Evolutionary conservation across 2,113 vertebrate species (phyloP).

Genomic region (Polypterus bichir): DNA sequence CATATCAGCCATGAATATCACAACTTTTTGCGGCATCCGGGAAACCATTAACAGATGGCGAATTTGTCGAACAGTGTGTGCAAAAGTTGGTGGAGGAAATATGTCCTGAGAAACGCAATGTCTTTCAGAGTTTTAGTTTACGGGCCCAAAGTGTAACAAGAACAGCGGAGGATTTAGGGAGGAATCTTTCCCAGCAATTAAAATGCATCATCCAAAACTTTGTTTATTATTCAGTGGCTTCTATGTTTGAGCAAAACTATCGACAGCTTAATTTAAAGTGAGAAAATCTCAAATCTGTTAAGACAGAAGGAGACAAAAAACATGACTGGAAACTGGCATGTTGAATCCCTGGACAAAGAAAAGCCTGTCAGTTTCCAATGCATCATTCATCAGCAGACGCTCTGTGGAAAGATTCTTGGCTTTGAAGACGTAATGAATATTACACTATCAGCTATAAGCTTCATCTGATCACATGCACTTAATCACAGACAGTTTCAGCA

Average conservation of each 20-base stretch:
- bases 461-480: constrained; percentile 9
- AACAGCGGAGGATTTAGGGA: constrained; percentile 20
- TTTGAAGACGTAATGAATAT: constrained; percentile 9
- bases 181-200: constrained; percentile 24
- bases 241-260: background rate
- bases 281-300: constrained; percentile 10
- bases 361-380: background rate
- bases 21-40: constrained; percentile 23
- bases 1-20: constrained; percentile 12
- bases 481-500: constrained; percentile 12
- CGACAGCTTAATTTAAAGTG: constrained; percentile 5
- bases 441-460: constrained; percentile 8
- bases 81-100: constrained; percentile 18
- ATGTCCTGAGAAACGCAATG: constrained; percentile 29
- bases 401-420: constrained; percentile 14
- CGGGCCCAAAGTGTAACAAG: constrained; percentile 22
- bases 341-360: constrained; percentile 6
- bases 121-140: constrained; percentile 25
- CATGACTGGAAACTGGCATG: constrained; percentile 6
- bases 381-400: constrained; percentile 5
- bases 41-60: constrained; percentile 25
- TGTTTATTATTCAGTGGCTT: constrained; percentile 29
- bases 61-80: constrained; percentile 29
- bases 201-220: constrained; percentile 26
- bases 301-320: constrained; percentile 6